Conservation (phyloP, 2,113 vertebrate species). For the Sakesphorus luctuosus region DNA sequence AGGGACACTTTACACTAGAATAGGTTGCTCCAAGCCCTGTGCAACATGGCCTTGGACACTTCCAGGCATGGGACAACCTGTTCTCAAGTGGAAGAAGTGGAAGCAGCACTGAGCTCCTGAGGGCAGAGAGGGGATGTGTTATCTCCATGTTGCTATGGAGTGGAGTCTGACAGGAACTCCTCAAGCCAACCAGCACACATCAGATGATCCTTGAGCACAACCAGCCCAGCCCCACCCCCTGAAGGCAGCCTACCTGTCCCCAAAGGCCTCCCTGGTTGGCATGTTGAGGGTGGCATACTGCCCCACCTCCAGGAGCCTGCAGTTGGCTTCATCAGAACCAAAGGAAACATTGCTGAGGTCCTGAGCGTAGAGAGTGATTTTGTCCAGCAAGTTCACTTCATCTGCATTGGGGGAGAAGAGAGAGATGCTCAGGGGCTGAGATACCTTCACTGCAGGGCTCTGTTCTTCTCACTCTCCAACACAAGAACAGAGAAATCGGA, state of each 20-base stretch:
- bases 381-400: conserved; percentile 82
- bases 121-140: background rate
- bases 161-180: background rate
- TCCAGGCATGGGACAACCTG: background rate
- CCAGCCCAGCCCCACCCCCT: background rate
- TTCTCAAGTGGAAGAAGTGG: background rate
- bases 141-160: fast-evolving
- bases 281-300: conserved; percentile 85
- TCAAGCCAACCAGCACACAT: background rate
- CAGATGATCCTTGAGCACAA: background rate
- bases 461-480: fast-evolving
- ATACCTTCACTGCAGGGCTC: background rate
- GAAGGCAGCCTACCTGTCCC: conserved; percentile 73
- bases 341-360: conserved; percentile 79
- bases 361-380: conserved; percentile 62
- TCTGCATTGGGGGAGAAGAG: conserved; percentile 61
- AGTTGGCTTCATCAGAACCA: conserved; percentile 64
- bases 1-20: background rate
- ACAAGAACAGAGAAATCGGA: background rate
- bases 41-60: background rate
- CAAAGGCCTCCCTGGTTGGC: conserved; percentile 77
- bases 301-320: conserved; percentile 79
- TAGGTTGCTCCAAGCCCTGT: fast-evolving
- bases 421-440: background rate
- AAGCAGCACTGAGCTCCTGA: background rate